These are phyloP conservation scores for Caenorhabditis inopinata DNA, from an alignment of 1,140 invertebrate species.

Conservation along the genomic window DNA sequence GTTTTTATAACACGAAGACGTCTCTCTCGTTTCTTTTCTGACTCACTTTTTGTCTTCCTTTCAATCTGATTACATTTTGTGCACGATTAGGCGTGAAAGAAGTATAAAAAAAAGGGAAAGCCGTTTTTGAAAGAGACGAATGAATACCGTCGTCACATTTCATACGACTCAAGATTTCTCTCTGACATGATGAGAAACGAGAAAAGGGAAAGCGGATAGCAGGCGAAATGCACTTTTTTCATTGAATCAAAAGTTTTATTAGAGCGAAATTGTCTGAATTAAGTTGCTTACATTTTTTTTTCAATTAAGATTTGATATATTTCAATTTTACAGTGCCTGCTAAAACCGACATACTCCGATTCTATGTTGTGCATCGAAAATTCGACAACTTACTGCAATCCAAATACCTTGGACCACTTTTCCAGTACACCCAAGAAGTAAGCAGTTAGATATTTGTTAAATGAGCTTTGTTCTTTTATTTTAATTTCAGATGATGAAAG, in stretches of 20 bases:
- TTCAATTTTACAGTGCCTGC: slow-evolving; percentile 23
- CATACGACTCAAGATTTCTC: slow-evolving; percentile 14
- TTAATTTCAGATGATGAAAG: slow-evolving; percentile 39
- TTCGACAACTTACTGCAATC: slow-evolving; percentile 63
- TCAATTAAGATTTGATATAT: background rate
- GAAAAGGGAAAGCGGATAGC: slow-evolving; percentile 1
- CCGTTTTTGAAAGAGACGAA: slow-evolving; percentile 8
- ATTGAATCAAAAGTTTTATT: background rate
- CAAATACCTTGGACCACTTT: slow-evolving; percentile 59
- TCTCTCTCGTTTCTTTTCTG: background rate
- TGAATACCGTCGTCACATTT: slow-evolving; percentile 1
- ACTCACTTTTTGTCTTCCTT: background rate
- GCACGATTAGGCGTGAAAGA: slow-evolving; percentile 15
- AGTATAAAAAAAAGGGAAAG: background rate
- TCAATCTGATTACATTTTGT: slow-evolving; percentile 18
- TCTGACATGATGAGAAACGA: background rate
- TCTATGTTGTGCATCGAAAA: slow-evolving; percentile 65
- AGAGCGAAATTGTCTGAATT: background rate
- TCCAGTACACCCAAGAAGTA: slow-evolving; percentile 63
- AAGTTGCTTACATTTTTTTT: background rate
- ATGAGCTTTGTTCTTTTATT: too few species aligned
- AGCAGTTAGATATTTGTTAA: slow-evolving; percentile 33
- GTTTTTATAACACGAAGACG: background rate
- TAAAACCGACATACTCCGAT: slow-evolving; percentile 63
- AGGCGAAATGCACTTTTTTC: slow-evolving; percentile 1